Percentiles rank a stretch among this genome's conserved stretches.
Conservation (phyloP, 1,140 invertebrate genomes). For the Colletes latitarsis region DNA sequence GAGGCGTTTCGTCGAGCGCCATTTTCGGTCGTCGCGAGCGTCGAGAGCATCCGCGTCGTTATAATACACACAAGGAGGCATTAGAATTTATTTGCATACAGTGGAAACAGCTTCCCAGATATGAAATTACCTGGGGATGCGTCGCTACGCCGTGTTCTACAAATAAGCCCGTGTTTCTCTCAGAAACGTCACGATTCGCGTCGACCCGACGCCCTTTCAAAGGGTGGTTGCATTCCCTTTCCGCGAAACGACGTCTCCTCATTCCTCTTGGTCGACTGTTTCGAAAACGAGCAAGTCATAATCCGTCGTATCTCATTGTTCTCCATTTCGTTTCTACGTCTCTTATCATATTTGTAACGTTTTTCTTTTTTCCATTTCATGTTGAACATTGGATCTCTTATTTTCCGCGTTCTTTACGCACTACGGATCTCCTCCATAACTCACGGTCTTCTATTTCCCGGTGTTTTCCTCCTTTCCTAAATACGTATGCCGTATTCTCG, state of each 20-base stretch:
- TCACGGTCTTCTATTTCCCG: too few relatives aligned
- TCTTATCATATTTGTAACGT: background rate
- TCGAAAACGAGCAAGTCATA: conserved; percentile 8
- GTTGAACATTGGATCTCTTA: too few relatives aligned
- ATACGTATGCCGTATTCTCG: too few relatives aligned
- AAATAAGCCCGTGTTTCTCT: conserved; percentile 7
- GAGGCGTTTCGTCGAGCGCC: too few relatives aligned
- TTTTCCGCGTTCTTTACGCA: too few relatives aligned
- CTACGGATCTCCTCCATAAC: too few relatives aligned
- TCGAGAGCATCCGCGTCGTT: conserved; percentile 1
- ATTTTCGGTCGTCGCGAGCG: too few relatives aligned
- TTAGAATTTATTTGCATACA: conserved; percentile 32
- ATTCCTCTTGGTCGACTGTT: background rate
- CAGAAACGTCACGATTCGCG: conserved; percentile 38
- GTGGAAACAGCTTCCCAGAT: conserved; percentile 15
- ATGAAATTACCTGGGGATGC: conserved; percentile 26
- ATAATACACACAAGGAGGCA: conserved; percentile 2
- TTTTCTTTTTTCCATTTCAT: background rate
- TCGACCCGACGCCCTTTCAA: background rate
- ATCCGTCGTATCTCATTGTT: background rate
- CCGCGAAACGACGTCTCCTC: background rate
- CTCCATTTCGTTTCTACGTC: background rate
- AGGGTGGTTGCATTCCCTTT: background rate
- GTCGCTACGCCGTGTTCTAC: conserved; percentile 18
- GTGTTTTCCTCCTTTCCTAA: too few relatives aligned